Base-by-base conservation (phyloP, 1,140 invertebrate genomes). In the Pseudomyrmex cubaensis region DNA sequence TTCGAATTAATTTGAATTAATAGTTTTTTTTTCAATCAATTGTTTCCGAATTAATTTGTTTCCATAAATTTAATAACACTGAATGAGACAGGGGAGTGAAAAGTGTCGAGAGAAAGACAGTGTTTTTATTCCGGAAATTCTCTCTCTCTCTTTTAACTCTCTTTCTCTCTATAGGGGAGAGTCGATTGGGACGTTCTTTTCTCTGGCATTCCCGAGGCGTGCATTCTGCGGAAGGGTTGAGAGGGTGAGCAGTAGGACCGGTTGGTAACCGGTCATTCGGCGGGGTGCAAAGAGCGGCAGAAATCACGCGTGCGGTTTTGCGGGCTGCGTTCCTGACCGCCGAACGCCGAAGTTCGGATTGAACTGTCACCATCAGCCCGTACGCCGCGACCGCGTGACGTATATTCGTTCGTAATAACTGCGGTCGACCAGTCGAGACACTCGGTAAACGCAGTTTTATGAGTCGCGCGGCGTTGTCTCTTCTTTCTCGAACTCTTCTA, bases 331-430 rank as follows among this genome's bases (percentile, higher is more conserved):
- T 94, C 91, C 93, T 92, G 87, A 93, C 93, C 93, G 84, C 93
- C 90, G 86, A 93, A 93, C 92, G 92, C 92, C 90, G 91, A 94
- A 93, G 89, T 94, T 93, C 91, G 93, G 93, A 94, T 94, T 94
- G 94, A 93, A 94, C 93, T 94, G 94, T 94, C 94, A 94, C 91
- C 91, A 92, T 94, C 94, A 94, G 92, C 90, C 75, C 83, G 82
- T 87, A 80, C 83, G 69, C 70, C 83, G 70, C 88, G 70, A 89
- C 90, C 90, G 89, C 90, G 90, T 90, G 90, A 90, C 90, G 90
- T 91, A 89, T 90, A 91, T 93, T 92, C 90, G 92, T 91, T 92
- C 90, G 90, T 93, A 93, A 93, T 93, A 92, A 93, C 90, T 92
- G 92, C 89, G 92, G 92, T 93, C 87, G 86, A 88, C 77, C 82